Evolutionary conservation across 2,888 invertebrate species (phyloP).

Genomic region (Sinopyrophorus schimmeli): DNA sequence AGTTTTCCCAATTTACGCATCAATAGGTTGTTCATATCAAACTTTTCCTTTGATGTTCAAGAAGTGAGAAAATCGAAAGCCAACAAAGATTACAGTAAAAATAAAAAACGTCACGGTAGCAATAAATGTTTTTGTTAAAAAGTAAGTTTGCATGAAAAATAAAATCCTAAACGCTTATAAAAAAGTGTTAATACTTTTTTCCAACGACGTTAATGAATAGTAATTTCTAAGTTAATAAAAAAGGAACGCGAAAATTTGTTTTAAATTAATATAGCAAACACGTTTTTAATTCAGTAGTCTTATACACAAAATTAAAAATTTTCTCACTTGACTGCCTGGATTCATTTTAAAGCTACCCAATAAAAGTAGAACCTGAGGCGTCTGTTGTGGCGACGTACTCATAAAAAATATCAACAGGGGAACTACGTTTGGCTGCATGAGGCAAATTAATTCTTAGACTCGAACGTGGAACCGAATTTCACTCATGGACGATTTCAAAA

Average conservation of each 20-base stretch:
- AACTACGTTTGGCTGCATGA: constrained; percentile 40
- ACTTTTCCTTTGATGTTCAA: constrained; percentile 27
- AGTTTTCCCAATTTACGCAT: constrained; percentile 20
- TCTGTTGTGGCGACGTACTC: constrained; percentile 31
- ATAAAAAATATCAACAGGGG: constrained; percentile 35
- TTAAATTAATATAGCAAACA: constrained; percentile 14
- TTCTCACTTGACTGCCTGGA: constrained; percentile 33
- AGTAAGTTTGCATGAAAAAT: constrained; percentile 8
- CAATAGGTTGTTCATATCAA: constrained; percentile 25
- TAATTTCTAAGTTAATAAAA: background rate
- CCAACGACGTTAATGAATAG: too few species aligned
- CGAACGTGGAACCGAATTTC: constrained; percentile 42
- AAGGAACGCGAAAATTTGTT: too few species aligned
- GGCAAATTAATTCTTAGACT: constrained; percentile 41
- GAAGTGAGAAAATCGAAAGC: constrained; percentile 26
- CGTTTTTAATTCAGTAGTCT: constrained; percentile 24
- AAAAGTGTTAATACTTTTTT: too few species aligned
- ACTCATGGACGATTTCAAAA: constrained; percentile 47
- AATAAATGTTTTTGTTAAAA: constrained; percentile 13
- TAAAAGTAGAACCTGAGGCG: constrained; percentile 30
- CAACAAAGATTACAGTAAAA: constrained; percentile 20
- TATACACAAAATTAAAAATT: constrained; percentile 35
- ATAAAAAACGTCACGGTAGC: constrained; percentile 20
- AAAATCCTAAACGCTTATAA: too few species aligned
- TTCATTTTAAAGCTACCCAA: constrained; percentile 33